phyloP scores from a whole-genome alignment of 2,888 invertebrate species.

The Acleris cristana region DNA sequence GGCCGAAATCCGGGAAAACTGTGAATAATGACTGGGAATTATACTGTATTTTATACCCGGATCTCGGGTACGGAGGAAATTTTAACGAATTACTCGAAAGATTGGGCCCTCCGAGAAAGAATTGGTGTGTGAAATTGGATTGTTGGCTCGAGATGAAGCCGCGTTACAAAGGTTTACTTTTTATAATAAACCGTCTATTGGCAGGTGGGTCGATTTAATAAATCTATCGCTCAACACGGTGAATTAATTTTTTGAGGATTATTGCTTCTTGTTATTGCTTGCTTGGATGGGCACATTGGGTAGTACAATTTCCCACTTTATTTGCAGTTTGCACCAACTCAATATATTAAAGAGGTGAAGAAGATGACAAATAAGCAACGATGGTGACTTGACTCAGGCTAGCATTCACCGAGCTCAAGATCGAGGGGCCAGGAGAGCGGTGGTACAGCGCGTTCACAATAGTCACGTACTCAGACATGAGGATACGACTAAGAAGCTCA shows the following conservation, averaged over 20 bases:
- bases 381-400: too few relatives aligned
- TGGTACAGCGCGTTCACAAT: too few relatives aligned
- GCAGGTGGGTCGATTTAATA: constrained; percentile 31
- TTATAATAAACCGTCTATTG: constrained; percentile 31
- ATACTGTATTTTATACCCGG: constrained; percentile 67
- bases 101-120: constrained; percentile 59
- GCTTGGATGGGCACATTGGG: too few relatives aligned
- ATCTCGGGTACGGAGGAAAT: constrained; percentile 48
- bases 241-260: constrained; percentile 9
- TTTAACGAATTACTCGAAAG: constrained; percentile 66
- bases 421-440: too few relatives aligned
- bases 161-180: constrained; percentile 33
- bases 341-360: too few relatives aligned
- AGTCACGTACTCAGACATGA: too few relatives aligned
- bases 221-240: constrained; percentile 13
- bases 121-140: constrained; percentile 70
- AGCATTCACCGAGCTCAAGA: too few relatives aligned
- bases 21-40: constrained; percentile 71
- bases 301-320: too few relatives aligned
- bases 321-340: too few relatives aligned
- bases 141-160: constrained; percentile 50
- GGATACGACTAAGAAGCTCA: too few relatives aligned
- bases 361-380: too few relatives aligned
- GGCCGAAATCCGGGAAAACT: constrained; percentile 61
- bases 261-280: neutral